phyloP scores from a whole-genome alignment of 2,888 invertebrate species.

The Eueremaeus valkanovi region DNA sequence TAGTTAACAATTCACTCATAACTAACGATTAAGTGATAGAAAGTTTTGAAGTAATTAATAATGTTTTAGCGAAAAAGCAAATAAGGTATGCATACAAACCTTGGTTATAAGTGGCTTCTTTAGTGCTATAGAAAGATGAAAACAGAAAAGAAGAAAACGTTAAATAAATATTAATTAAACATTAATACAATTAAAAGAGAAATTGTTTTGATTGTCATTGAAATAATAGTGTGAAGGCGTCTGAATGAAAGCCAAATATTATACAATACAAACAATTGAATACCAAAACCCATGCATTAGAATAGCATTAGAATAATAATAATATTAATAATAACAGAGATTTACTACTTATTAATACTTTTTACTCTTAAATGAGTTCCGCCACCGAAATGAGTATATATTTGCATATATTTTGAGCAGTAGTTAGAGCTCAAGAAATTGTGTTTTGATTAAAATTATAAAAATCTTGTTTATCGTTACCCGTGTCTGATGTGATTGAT shows the following conservation, averaged over 20 bases:
- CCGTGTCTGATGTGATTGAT: slow-evolving; percentile 50
- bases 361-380: too few relatives aligned
- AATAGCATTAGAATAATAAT: background rate
- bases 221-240: slow-evolving; percentile 11
- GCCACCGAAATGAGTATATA: background rate
- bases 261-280: background rate
- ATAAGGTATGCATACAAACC: slow-evolving; percentile 47
- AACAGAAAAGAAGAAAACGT: too few relatives aligned
- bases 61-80: background rate
- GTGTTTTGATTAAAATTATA: too few relatives aligned
- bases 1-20: background rate
- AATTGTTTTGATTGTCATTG: slow-evolving; percentile 12
- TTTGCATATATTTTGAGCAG: background rate
- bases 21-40: background rate
- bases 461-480: slow-evolving; percentile 41
- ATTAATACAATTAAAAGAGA: background rate
- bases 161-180: too few relatives aligned
- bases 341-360: too few relatives aligned
- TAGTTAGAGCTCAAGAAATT: background rate
- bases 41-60: background rate
- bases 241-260: background rate
- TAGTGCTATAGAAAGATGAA: slow-evolving; percentile 61
- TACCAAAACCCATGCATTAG: background rate
- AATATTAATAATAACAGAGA: background rate
- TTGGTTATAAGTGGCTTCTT: slow-evolving; percentile 76